phyloP scores from a whole-genome alignment of 2,797 vertebrate genomes.

The Poecile montanus region DNA sequence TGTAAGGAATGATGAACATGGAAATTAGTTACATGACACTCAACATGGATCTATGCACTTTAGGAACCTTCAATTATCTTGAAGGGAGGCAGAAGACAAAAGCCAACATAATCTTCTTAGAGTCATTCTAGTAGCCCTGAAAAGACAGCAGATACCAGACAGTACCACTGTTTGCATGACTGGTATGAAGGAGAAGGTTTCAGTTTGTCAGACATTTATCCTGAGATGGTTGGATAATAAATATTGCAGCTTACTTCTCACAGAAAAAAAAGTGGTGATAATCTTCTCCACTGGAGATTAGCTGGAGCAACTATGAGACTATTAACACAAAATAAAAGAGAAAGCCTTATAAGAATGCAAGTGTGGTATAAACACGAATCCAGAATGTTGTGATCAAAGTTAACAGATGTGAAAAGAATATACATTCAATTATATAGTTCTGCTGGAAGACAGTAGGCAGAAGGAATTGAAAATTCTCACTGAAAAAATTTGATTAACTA shows the following conservation, averaged over 20 bases:
- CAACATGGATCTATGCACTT: background rate
- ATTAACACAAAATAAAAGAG: background rate
- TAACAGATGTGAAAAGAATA: background rate
- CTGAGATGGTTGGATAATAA: background rate
- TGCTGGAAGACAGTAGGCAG: background rate
- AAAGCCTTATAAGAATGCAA: constrained; percentile 1
- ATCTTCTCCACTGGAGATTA: constrained; percentile 30
- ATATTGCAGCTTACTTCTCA: background rate
- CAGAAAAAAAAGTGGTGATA: background rate
- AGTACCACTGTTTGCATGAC: background rate
- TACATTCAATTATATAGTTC: background rate
- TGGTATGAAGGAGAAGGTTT: background rate
- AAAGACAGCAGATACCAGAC: background rate
- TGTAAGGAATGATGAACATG: background rate
- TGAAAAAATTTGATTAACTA: background rate
- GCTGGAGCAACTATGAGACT: background rate
- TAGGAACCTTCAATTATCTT: background rate
- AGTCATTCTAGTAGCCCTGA: background rate
- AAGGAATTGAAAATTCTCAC: background rate
- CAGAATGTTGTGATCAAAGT: background rate
- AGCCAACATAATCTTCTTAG: constrained; percentile 10
- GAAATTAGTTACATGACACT: background rate
- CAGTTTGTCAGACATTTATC: background rate
- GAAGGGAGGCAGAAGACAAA: background rate
- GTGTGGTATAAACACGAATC: background rate